phyloP scores from a whole-genome alignment of 1,140 invertebrate species.

The Oreohelix idahoensis region DNA sequence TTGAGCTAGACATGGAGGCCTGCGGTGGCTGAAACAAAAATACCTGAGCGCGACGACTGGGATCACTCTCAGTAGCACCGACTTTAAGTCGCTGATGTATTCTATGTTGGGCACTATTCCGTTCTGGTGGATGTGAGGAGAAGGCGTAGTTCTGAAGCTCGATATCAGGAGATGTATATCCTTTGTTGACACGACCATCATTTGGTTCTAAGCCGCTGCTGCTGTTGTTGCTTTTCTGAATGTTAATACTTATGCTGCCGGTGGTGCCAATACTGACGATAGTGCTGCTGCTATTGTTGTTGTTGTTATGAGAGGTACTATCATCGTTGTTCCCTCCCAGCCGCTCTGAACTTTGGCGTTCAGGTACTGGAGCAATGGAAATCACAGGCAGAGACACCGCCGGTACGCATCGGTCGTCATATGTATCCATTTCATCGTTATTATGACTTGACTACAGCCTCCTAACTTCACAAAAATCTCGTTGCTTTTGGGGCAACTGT shows the following conservation, averaged over 20 bases:
- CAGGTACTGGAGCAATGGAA: neutral
- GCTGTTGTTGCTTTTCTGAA: neutral
- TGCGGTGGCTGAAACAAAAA: neutral
- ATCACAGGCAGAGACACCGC: neutral
- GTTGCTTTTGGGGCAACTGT: neutral
- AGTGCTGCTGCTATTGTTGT: neutral
- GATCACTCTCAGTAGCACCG: neutral
- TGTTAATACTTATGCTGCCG: neutral
- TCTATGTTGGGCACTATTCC: neutral
- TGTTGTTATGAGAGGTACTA: neutral
- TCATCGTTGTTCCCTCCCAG: neutral
- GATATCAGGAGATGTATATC: slow-evolving; percentile 66
- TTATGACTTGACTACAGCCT: neutral
- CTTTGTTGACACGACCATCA: slow-evolving; percentile 62
- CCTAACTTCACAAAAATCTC: neutral
- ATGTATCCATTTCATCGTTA: neutral
- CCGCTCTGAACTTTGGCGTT: neutral
- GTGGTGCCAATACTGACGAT: slow-evolving; percentile 5
- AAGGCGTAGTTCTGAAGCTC: slow-evolving; percentile 59
- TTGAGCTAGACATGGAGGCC: neutral
- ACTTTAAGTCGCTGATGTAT: slow-evolving; percentile 3
- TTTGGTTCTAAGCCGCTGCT: neutral
- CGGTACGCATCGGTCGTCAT: neutral
- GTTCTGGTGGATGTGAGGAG: neutral
- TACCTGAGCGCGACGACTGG: neutral